Evolutionary conservation across 2,113 vertebrate species (phyloP), one percentile per base, ranked within the genome.

Genomic region (Dinomys branickii): DNA sequence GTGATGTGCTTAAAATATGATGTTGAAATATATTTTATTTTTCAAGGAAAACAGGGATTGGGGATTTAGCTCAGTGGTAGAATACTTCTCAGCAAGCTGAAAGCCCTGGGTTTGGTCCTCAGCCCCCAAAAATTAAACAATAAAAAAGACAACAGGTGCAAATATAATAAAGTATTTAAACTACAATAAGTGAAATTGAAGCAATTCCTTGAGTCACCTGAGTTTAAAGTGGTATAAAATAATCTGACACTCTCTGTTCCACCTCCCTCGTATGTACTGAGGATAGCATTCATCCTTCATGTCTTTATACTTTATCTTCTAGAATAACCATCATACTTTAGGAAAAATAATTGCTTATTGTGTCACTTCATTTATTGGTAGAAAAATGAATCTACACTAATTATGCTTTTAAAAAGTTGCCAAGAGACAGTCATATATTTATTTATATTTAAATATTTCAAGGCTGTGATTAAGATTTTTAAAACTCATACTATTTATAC

Each of bases 381-480:
- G 3, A 65, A 95, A 77, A 90, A 92, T 86, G 63, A 52, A 83
- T 38, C 5, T 83, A 0, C 3, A 58, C 0, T 86, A 73, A 81
- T 84, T 85, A 63, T 50, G 1, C 3, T 80, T 88, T 84, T 30
- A 96, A 88, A 96, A 88, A 50, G 41, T 58, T 9, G 14, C 22
- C 3, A 50, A 38, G 5, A 59, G 7, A 47, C 2, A 14, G 1
- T 61, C 11, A 30, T 35, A 91, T 17, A 16, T 67, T 38, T 77
- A 92, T 94, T 97, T 97, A 35, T 50, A 61, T 88, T 96, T 96
- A 61, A 58, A 85, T 95, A 75, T 94, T 95, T 26, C 59, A 50
- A 65, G 7, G 13, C 1, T 88, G 69, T 93, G 38, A 56, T 59
- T 69, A 88, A 67, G 67, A 71, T 38, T 94, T 78, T 95, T 54